Evolutionary conservation across 2,888 invertebrate species (phyloP).

Genomic region (Lepeophtheirus nordmannii): DNA sequence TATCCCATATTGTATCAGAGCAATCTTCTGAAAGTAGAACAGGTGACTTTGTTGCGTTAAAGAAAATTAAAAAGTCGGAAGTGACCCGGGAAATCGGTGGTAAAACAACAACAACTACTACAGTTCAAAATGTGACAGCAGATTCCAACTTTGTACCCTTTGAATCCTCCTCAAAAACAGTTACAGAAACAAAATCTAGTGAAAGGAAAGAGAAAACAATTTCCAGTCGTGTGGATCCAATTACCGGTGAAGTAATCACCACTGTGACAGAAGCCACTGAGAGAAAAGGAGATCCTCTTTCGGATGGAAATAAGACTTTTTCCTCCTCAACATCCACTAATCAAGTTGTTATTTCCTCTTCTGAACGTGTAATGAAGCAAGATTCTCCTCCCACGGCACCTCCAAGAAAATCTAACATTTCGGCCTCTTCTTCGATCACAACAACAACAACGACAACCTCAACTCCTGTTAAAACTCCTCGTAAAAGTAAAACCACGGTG

Average conservation of each 20-base stretch:
- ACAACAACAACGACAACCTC: not conserved
- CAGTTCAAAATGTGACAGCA: not conserved
- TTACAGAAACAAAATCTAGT: not conserved
- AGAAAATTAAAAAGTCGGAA: not conserved
- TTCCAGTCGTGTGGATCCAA: not conserved
- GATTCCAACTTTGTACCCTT: not conserved
- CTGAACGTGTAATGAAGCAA: not conserved
- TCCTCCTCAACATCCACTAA: not conserved
- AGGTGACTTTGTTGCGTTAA: not conserved
- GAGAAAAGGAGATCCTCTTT: not conserved
- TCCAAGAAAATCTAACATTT: slow-evolving; percentile 1
- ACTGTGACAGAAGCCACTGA: slow-evolving; percentile 2
- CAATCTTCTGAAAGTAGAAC: slow-evolving; percentile 1
- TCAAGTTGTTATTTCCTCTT: not conserved
- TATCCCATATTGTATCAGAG: not conserved
- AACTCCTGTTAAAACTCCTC: slow-evolving; percentile 3
- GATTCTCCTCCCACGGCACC: not conserved
- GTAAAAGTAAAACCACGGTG: slow-evolving; percentile 4
- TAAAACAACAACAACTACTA: not conserved
- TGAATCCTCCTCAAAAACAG: slow-evolving; percentile 3
- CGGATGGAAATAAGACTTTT: not conserved
- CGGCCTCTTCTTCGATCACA: not conserved
- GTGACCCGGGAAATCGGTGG: not conserved
- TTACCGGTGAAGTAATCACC: not conserved
- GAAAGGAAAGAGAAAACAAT: not conserved